A percentile compares a stretch with the other conserved stretches of the same genome.
phyloP scores from a whole-genome alignment of 2,797 vertebrate genomes.

The Cheirogaleus major region DNA sequence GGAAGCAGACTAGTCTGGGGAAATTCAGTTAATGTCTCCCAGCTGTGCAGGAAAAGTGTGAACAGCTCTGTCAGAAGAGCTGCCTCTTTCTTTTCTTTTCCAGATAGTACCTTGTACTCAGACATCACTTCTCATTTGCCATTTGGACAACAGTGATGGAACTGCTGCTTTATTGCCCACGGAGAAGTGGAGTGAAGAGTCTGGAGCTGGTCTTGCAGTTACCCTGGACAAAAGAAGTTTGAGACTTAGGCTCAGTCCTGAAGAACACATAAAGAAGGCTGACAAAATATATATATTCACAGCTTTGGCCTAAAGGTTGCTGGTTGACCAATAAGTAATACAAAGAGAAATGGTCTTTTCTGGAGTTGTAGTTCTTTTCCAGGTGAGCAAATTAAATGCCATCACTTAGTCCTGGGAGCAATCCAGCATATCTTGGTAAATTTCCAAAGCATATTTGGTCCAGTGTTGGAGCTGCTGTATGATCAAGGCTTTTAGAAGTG shows the following conservation, averaged over 20 bases:
- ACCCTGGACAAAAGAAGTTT: constrained; percentile 77
- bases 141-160: constrained; percentile 81
- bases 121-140: constrained; percentile 88
- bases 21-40: constrained; percentile 87
- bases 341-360: constrained; percentile 21
- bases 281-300: constrained; percentile 68
- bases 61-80: constrained; percentile 88
- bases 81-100: constrained; percentile 80
- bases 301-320: constrained; percentile 52
- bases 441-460: constrained; percentile 46
- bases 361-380: constrained; percentile 19
- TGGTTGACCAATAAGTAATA: background rate
- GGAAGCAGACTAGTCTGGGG: constrained; percentile 81
- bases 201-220: constrained; percentile 78
- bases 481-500: background rate
- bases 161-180: constrained; percentile 83
- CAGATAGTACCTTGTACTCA: constrained; percentile 79
- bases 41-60: constrained; percentile 86
- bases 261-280: constrained; percentile 46
- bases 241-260: constrained; percentile 78
- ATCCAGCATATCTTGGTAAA: constrained; percentile 28
- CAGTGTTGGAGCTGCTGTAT: background rate
- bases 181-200: constrained; percentile 82
- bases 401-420: constrained; percentile 13
- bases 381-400: constrained; percentile 62